These are phyloP conservation scores for Motacilla alba DNA, from an alignment of 2,113 vertebrate genomes.

Conservation along the genomic window DNA sequence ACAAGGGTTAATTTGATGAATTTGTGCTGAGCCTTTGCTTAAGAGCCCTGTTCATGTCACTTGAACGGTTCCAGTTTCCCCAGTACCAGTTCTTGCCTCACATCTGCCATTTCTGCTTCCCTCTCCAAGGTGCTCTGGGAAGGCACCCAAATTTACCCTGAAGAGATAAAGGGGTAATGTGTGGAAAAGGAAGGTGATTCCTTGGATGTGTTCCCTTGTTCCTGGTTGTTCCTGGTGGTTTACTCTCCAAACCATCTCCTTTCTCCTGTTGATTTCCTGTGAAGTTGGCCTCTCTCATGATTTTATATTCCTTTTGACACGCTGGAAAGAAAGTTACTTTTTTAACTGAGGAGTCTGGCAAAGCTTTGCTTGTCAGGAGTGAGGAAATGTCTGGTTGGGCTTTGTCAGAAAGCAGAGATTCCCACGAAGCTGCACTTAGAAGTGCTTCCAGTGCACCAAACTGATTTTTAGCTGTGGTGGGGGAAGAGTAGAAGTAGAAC, in stretches of 20 bases:
- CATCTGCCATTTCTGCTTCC: background rate
- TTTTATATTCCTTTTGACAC: background rate
- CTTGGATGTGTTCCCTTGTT: background rate
- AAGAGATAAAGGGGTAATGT: background rate
- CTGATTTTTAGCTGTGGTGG: background rate
- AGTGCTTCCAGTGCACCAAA: background rate
- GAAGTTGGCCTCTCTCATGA: background rate
- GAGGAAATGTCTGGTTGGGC: background rate
- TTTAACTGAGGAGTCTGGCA: background rate
- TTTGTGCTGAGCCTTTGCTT: background rate
- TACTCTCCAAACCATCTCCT: background rate
- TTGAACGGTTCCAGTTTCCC: accelerated
- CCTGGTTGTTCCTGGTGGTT: background rate
- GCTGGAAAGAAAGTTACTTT: background rate
- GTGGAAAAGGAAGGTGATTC: background rate
- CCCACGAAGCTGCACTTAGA: background rate
- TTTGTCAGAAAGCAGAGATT: background rate
- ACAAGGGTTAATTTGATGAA: background rate
- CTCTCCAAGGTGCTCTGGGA: background rate
- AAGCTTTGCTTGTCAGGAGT: background rate
- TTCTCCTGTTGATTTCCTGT: background rate
- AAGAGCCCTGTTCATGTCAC: background rate
- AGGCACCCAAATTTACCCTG: background rate
- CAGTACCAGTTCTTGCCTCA: background rate
- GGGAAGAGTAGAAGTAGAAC: background rate